Base-by-base conservation (phyloP, 2,888 invertebrate species). In the Synanthedon tipuliformis region DNA sequence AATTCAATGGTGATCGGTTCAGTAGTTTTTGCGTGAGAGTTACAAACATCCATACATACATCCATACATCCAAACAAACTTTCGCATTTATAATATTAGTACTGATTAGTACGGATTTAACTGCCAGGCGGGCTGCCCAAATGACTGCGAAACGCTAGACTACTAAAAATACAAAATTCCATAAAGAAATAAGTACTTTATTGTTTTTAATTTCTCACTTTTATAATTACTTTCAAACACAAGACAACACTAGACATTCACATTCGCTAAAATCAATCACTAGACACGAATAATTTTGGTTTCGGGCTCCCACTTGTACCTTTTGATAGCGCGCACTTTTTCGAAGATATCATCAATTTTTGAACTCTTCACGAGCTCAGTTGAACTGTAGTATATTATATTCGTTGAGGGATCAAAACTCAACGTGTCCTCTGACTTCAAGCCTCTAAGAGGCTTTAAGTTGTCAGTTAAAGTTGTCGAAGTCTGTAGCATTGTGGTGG, bases 221-320 rank as follows among this genome's bases (percentile, higher is more conserved):
- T n/a, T 45, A 45, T 13, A 13, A 34, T 45, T 45, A 45, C 45
- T 45, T 12, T 34, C 5, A 45, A 15, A 45, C 5, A 45, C 45
- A 15, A 45, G 5, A 45, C 12, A 45, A 45, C 5, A 45, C 15
- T 3, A 15, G 13, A 45, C 45, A 13, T 12, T 16, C 13, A 49
- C 49, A 18, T 2, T 8, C 18, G 16, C 49, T n/a, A n/a, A n/a
- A 1, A 49, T 12, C 49, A 12, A 23, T 48, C 11, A 10, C 41
- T 49, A 49, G 16, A 49, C 49, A 18, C 73, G 72, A 52, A 84
- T 80, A 55, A 81, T 78, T 57, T 77, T 79, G 2, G 78, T 81
- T 0, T 75, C 80, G 0, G 85, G 81, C 56, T 82, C 81, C 85
- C 85, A 85, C 15, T 71, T 76, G 53, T 82, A 85, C 2, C 61